Conservation (phyloP, 2,113 vertebrate species). For the Mirounga angustirostris region DNA sequence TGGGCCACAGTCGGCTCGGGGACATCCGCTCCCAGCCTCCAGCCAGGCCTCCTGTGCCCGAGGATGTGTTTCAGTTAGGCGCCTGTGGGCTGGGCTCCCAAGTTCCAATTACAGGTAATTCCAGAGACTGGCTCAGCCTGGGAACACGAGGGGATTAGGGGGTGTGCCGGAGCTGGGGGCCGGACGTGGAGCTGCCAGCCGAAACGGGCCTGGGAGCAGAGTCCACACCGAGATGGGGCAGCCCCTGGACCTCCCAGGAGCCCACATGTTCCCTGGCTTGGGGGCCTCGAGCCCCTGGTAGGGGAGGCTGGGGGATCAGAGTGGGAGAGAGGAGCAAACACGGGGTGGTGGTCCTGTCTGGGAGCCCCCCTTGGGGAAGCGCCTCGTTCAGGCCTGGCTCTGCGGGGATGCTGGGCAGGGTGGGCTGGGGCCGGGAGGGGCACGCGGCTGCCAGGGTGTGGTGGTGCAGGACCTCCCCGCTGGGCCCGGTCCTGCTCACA, state of each 20-base stretch:
- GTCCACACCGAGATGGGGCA: rapidly evolving
- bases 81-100: neutral
- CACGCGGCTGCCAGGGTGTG: neutral
- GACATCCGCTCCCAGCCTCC: rapidly evolving
- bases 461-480: neutral
- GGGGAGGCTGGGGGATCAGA: neutral
- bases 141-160: neutral
- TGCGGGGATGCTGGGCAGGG: neutral
- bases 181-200: rapidly evolving
- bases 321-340: too few species aligned
- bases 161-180: rapidly evolving
- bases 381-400: rapidly evolving
- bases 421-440: neutral
- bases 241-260: neutral
- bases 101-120: constrained; percentile 23
- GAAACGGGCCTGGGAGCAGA: neutral
- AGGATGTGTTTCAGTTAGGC: neutral
- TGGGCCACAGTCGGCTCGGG: rapidly evolving
- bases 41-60: neutral
- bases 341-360: rapidly evolving
- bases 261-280: neutral
- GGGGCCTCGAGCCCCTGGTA: neutral
- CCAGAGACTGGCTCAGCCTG: neutral
- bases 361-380: neutral
- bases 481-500: rapidly evolving